phyloP scores from a whole-genome alignment of 2,797 vertebrate species.

The Aphelocoma californica region DNA sequence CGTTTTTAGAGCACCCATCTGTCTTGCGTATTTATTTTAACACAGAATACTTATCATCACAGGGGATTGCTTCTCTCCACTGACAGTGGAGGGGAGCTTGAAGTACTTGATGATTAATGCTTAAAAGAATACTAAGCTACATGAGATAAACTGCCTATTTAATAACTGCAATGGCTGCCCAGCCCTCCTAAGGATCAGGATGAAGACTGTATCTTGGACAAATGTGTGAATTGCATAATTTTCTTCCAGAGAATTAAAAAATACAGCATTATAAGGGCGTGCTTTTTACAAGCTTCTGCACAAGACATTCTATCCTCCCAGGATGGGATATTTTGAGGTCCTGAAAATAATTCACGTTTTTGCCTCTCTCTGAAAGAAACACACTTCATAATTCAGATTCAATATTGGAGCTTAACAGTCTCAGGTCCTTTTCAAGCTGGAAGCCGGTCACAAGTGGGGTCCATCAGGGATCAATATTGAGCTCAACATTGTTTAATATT shows the following conservation, averaged over 20 bases:
- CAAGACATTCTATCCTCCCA: background rate
- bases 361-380: background rate
- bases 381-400: background rate
- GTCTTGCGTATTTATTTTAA: conserved; percentile 17
- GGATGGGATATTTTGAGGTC: background rate
- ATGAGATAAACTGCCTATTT: background rate
- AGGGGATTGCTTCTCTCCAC: background rate
- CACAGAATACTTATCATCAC: background rate
- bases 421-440: background rate
- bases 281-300: background rate
- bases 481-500: too few relatives aligned
- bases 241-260: background rate
- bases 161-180: background rate
- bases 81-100: background rate
- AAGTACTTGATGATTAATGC: background rate
- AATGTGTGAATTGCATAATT: background rate
- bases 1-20: background rate
- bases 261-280: rapidly evolving
- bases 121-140: background rate
- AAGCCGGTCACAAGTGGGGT: background rate
- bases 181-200: background rate
- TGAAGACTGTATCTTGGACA: background rate
- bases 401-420: background rate
- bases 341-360: background rate
- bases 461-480: background rate